Percentiles rank a stretch among this genome's conserved stretches.
Evolutionary conservation across 2,888 invertebrate species (phyloP).

Genomic region (Platycnemis pennipes): DNA sequence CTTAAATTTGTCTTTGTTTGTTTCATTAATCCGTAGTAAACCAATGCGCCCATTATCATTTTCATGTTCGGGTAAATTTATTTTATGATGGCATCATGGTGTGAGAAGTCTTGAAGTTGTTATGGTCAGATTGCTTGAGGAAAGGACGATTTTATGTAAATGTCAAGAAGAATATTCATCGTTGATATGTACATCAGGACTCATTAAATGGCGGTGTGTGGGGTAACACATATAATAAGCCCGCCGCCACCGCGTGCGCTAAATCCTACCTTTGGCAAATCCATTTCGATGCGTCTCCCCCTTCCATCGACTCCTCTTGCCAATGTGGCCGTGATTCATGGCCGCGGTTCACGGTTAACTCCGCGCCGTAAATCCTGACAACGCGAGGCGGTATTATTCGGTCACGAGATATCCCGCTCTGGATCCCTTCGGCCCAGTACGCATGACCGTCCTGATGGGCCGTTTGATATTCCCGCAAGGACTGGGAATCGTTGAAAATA

Average conservation of each 20-base stretch:
- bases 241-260: background rate
- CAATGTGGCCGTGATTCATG: constrained; percentile 14
- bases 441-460: background rate
- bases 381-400: constrained; percentile 37
- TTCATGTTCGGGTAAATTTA: no score
- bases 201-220: no score
- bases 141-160: no score
- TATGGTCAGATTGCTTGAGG: no score
- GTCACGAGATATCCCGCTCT: background rate
- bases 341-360: constrained; percentile 44
- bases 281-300: background rate
- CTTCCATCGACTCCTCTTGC: background rate
- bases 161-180: no score
- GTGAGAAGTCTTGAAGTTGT: no score
- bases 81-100: no score
- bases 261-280: background rate
- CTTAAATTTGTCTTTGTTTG: no score
- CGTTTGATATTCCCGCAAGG: background rate
- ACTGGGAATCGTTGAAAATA: background rate
- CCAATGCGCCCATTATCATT: no score
- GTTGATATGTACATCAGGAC: no score
- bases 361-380: constrained; percentile 17
- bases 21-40: no score
- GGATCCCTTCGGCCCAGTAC: background rate
- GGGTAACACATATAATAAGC: constrained; percentile 8